phyloP scores from a whole-genome alignment of 2,888 invertebrate genomes.

The Drosophila quasianomalipes region DNA sequence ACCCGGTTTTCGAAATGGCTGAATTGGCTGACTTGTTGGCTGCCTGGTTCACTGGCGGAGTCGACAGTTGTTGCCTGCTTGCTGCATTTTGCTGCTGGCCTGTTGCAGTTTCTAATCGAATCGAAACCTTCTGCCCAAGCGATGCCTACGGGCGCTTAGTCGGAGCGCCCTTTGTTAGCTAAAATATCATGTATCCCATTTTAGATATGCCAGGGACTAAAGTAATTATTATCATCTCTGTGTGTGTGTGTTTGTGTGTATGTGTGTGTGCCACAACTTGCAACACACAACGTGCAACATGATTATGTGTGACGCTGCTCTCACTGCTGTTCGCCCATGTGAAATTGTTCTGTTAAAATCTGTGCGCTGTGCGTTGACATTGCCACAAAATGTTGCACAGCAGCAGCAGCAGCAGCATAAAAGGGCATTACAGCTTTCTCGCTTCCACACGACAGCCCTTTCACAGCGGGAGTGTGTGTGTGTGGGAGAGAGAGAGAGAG shows the following conservation, averaged over 20 bases:
- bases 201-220: slow-evolving; percentile 19
- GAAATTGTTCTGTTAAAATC: slow-evolving; percentile 83
- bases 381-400: slow-evolving; percentile 79
- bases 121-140: slow-evolving; percentile 85
- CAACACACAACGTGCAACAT: slow-evolving; percentile 69
- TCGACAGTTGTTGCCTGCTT: slow-evolving; percentile 54
- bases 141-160: slow-evolving; percentile 65
- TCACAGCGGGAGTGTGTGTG: slow-evolving; percentile 1
- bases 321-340: slow-evolving; percentile 67
- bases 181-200: slow-evolving; percentile 54
- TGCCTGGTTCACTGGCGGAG: slow-evolving; percentile 15
- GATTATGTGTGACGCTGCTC: slow-evolving; percentile 21
- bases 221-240: slow-evolving; percentile 35
- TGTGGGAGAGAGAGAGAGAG: background rate
- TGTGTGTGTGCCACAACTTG: slow-evolving; percentile 41
- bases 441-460: slow-evolving; percentile 37
- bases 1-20: slow-evolving; percentile 51
- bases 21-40: slow-evolving; percentile 19
- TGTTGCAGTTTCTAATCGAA: slow-evolving; percentile 85
- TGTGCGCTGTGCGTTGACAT: slow-evolving; percentile 62
- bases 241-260: slow-evolving; percentile 14
- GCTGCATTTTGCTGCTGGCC: slow-evolving; percentile 79
- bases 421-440: slow-evolving; percentile 18
- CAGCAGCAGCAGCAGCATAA: slow-evolving; percentile 34
- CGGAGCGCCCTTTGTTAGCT: slow-evolving; percentile 73